Percentiles rank a stretch among this genome's conserved stretches.
These are phyloP conservation scores for Notolepis coatsorum DNA, from an alignment of 2,797 vertebrate species.

Conservation along the genomic window DNA sequence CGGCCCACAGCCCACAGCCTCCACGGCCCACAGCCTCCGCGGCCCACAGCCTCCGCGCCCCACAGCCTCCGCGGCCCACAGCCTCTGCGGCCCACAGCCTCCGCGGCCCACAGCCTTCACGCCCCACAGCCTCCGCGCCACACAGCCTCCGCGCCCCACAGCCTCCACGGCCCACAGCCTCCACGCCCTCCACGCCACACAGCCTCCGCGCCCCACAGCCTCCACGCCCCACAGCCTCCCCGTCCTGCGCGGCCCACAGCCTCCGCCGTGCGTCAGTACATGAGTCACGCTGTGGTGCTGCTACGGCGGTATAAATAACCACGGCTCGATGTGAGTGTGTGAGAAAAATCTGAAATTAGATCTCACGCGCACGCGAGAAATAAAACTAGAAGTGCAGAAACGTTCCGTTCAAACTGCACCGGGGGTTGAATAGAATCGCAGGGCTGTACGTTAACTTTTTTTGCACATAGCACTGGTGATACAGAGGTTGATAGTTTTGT, in stretches of 20 bases:
- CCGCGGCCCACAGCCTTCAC: slow-evolving; percentile 38
- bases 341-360: slow-evolving; percentile 50
- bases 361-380: slow-evolving; percentile 9
- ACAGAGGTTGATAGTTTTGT: too few species aligned
- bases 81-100: too few species aligned
- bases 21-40: background rate
- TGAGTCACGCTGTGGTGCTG: slow-evolving; percentile 53
- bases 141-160: too few species aligned
- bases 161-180: slow-evolving; percentile 50
- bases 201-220: too few species aligned
- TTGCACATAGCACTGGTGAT: too few species aligned
- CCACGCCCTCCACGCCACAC: background rate
- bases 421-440: too few species aligned
- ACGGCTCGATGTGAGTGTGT: slow-evolving; percentile 42
- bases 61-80: too few species aligned
- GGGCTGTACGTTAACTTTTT: too few species aligned
- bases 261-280: slow-evolving; percentile 54
- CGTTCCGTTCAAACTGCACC: too few species aligned
- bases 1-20: slow-evolving; percentile 33
- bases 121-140: background rate
- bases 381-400: background rate
- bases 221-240: slow-evolving; percentile 49
- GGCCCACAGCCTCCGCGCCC: too few species aligned
- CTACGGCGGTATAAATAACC: slow-evolving; percentile 55
- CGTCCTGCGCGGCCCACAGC: too few species aligned